These are phyloP conservation scores for Eulemur rubriventer DNA, from an alignment of 2,797 vertebrate genomes.

Conservation along the genomic window DNA sequence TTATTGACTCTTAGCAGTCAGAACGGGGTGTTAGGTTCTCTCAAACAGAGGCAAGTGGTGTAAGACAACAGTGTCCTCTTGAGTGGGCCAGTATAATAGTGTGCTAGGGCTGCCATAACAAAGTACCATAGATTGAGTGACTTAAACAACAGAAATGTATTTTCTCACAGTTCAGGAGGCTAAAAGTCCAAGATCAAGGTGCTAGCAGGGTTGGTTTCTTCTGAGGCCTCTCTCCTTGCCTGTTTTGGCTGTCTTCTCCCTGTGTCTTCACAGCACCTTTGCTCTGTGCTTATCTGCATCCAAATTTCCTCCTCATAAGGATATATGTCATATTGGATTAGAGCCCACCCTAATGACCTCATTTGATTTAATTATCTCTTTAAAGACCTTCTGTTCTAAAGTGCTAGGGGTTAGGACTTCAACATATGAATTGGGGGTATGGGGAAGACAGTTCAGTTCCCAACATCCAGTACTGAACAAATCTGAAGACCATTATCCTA, in stretches of 20 bases:
- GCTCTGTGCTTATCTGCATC: background rate
- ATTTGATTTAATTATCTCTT: slow-evolving; percentile 18
- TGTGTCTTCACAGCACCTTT: background rate
- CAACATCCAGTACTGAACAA: background rate
- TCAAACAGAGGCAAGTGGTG: background rate
- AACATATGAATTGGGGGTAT: background rate
- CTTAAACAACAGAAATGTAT: background rate
- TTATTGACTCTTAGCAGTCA: background rate
- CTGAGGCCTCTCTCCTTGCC: background rate
- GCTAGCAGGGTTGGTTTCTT: background rate
- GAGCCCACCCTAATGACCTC: background rate
- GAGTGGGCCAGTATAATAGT: background rate
- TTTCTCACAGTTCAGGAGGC: background rate
- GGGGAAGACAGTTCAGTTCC: background rate
- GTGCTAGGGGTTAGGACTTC: background rate
- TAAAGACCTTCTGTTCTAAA: background rate
- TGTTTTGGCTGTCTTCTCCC: background rate
- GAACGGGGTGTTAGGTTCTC: background rate
- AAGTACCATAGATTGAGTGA: background rate
- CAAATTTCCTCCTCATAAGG: background rate
- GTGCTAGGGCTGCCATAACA: background rate
- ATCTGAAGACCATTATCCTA: background rate
- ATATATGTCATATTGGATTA: background rate
- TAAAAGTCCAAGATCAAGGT: background rate
- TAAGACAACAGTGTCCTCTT: background rate